These are phyloP conservation scores for Ceratina australensis DNA, from an alignment of 1,140 invertebrate genomes.

Conservation along the genomic window DNA sequence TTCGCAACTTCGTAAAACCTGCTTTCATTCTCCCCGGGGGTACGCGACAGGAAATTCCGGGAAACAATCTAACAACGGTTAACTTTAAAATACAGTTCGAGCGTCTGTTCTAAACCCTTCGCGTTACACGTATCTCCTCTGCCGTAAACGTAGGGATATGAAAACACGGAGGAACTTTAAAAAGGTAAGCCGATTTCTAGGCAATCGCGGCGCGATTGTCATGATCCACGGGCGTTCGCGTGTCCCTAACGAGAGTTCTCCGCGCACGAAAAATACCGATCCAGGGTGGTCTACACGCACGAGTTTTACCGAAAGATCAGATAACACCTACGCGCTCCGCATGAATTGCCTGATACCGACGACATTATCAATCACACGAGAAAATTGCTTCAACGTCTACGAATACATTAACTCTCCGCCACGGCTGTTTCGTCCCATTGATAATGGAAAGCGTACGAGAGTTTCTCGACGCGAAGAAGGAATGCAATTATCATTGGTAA, in stretches of 20 bases:
- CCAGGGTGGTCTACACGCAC: slow-evolving; percentile 16
- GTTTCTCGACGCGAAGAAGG: background rate
- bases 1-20: background rate
- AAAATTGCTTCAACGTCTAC: slow-evolving; percentile 21
- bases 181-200: slow-evolving; percentile 42
- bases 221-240: slow-evolving; percentile 41
- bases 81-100: background rate
- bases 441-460: background rate
- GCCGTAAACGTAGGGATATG: too few relatives aligned
- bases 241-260: slow-evolving; percentile 51
- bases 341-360: slow-evolving; percentile 24
- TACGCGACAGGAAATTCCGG: background rate
- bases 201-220: slow-evolving; percentile 21
- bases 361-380: slow-evolving; percentile 48
- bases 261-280: slow-evolving; percentile 52
- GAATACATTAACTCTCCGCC: slow-evolving; percentile 16
- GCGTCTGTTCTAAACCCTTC: background rate
- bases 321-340: slow-evolving; percentile 31
- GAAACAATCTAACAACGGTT: background rate
- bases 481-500: background rate
- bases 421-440: background rate
- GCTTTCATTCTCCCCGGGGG: too few relatives aligned
- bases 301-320: slow-evolving; percentile 47
- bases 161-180: slow-evolving; percentile 30
- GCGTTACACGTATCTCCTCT: background rate